Percentiles rank a stretch among this genome's conserved stretches.
These are phyloP conservation scores for Poeciliopsis occidentalis DNA, from an alignment of 2,113 vertebrate species.

Conservation along the genomic window DNA sequence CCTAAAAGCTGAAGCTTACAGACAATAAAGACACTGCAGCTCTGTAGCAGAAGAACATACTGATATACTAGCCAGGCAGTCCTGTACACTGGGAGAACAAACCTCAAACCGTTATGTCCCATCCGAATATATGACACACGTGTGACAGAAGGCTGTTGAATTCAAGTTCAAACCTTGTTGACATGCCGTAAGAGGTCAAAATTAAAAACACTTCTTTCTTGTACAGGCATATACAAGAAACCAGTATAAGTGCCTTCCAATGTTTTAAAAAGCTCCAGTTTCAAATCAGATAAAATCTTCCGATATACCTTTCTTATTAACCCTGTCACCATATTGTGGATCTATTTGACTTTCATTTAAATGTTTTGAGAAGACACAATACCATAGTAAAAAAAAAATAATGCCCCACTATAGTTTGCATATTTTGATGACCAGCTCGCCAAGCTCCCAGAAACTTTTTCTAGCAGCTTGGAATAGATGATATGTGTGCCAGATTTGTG, in stretches of 20 bases:
- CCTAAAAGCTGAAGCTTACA: slow-evolving; percentile 56
- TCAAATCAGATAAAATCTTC: no score
- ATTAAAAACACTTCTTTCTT: not conserved
- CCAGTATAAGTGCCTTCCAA: no score
- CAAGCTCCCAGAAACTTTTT: no score
- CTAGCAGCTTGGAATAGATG: not conserved
- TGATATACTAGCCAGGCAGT: slow-evolving; percentile 51
- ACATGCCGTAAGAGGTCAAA: slow-evolving; percentile 5
- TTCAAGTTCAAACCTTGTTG: slow-evolving; percentile 20
- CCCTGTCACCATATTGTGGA: no score
- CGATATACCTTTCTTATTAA: no score
- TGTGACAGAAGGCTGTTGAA: slow-evolving; percentile 10
- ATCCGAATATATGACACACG: slow-evolving; percentile 37
- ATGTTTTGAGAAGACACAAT: no score
- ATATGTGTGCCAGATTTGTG: not conserved
- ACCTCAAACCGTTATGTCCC: slow-evolving; percentile 41
- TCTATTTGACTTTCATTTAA: no score
- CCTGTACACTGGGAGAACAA: slow-evolving; percentile 42
- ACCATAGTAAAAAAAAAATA: no score
- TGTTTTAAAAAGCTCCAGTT: no score
- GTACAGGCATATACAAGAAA: not conserved
- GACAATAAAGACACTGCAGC: slow-evolving; percentile 54
- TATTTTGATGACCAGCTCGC: no score
- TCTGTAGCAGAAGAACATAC: slow-evolving; percentile 26
- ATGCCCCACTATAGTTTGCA: no score